Evolutionary conservation across 2,888 invertebrate species (phyloP).

Genomic region (Zygogramma bicolorata): DNA sequence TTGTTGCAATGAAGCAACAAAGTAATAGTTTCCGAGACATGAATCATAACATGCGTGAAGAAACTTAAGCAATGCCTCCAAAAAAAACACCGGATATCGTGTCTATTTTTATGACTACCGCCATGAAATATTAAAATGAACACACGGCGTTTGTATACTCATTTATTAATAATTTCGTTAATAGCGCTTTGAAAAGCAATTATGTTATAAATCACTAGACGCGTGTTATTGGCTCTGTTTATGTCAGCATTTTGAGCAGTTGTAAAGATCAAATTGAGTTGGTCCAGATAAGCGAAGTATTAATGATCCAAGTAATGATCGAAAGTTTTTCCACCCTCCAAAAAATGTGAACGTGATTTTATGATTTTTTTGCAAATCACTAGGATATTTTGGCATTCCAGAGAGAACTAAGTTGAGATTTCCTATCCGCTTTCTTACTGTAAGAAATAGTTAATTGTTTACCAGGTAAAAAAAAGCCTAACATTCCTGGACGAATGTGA

Average conservation of each 20-base stretch:
- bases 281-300: no score
- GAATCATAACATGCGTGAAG: background rate
- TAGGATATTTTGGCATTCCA: no score
- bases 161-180: background rate
- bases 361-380: no score
- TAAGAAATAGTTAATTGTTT: no score
- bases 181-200: constrained; percentile 5
- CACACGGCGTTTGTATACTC: background rate
- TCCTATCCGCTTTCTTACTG: no score
- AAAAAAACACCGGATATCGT: background rate
- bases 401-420: no score
- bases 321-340: no score
- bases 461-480: no score
- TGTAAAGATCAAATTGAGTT: no score
- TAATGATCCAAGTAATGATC: no score
- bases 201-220: background rate
- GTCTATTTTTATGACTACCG: background rate
- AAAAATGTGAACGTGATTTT: no score
- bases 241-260: background rate
- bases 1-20: background rate
- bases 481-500: no score
- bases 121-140: background rate
- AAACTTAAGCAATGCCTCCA: background rate
- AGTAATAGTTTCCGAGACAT: background rate
- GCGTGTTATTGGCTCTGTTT: background rate